Evolutionary conservation across 2,797 vertebrate genomes (phyloP), one percentile per base, ranked within the genome.

Genomic region (Peromyscus melanophrys): DNA sequence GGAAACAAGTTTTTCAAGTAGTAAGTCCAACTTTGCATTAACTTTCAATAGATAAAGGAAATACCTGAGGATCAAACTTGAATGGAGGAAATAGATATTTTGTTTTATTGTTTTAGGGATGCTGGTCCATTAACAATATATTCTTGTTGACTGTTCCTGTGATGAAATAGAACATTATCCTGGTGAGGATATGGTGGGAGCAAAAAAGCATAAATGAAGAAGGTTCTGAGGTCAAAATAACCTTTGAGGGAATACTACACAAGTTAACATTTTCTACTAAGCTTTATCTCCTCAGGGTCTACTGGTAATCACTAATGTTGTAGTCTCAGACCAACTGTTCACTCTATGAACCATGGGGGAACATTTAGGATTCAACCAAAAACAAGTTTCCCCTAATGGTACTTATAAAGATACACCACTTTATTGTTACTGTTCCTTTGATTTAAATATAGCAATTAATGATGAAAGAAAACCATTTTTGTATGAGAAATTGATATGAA

Each of bases 401-500:
- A 27, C 43, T 46, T 40, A 52, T 67, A 76, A 93, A 82, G 0
- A 85, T 16, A 0, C 1, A 67, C 0, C 3, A 31, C n/a, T 55
- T 61, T 16, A 90, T 89, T 93, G 4, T 49, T 85, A 90, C 27
- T 84, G 1, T 75, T 94, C 25, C 9, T 5, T 89, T 80, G 67
- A 82, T 97, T 96, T 95, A 98, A 97, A 98, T 61, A 81, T n/a
- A 90, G 89, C 84, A 97, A 98, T 82, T 98, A 96, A 98, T 82
- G 40, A 63, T 96, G 82, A 97, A 80, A 91, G 59, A 95, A 96
- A 94, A 55, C 0, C 2, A 40, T 59, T 83, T 85, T 97, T 65
- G 85, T 91, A 95, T 59, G 19, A 97, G 95, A 97, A 96, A 92
- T 85, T 55, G 95, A 95, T 49, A 96, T 52, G 97, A 91, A 97